Percentiles rank a stretch among this genome's conserved stretches.
phyloP scores from a whole-genome alignment of 2,113 vertebrate genomes.

The Psophia crepitans region DNA sequence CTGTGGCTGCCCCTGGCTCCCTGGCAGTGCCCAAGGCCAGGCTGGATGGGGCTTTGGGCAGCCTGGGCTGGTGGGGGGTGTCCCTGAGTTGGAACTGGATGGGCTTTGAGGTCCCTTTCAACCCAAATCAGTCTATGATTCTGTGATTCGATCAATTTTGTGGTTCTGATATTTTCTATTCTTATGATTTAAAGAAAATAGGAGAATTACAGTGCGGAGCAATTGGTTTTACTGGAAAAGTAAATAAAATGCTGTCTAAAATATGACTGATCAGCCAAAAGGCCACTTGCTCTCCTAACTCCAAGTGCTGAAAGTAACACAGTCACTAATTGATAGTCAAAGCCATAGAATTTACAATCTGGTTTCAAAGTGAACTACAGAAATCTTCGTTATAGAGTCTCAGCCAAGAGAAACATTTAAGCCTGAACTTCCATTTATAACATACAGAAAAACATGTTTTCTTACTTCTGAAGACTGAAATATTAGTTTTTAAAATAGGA shows the following conservation, averaged over 20 bases:
- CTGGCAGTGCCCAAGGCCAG: no score
- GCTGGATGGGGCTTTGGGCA: no score
- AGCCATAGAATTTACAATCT: not conserved
- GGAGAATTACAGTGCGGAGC: not conserved
- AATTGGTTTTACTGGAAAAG: not conserved
- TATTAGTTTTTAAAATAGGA: not conserved
- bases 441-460: not conserved
- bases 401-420: not conserved
- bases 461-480: not conserved
- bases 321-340: not conserved
- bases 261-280: not conserved
- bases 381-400: not conserved
- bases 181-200: not conserved
- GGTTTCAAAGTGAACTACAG: not conserved
- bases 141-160: no score
- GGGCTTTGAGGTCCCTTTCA: no score
- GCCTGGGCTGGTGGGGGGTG: no score
- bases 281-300: not conserved
- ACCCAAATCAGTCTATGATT: no score
- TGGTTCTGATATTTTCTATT: not conserved
- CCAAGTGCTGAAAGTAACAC: not conserved
- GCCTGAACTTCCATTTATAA: not conserved
- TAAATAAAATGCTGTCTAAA: not conserved
- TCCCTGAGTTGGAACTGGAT: no score
- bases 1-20: no score